These are phyloP conservation scores for Indicator indicator DNA, from an alignment of 2,113 vertebrate species.

Conservation along the genomic window DNA sequence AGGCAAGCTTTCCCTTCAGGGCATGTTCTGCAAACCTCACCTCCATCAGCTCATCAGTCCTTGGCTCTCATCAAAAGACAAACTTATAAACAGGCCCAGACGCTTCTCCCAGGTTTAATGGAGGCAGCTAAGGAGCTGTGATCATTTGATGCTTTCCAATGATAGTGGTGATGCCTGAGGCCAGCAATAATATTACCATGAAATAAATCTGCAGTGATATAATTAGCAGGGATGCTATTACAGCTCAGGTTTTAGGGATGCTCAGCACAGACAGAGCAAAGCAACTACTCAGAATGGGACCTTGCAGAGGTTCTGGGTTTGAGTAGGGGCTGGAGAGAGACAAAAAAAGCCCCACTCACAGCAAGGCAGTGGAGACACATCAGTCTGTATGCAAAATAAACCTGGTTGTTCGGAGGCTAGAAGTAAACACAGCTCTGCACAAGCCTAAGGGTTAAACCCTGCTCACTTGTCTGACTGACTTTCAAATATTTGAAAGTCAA, in stretches of 20 bases:
- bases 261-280: slow-evolving; percentile 11
- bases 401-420: neutral
- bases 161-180: slow-evolving; percentile 63
- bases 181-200: slow-evolving; percentile 64
- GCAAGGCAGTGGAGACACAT: neutral
- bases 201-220: slow-evolving; percentile 74
- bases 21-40: neutral
- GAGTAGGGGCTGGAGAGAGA: neutral
- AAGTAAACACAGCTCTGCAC: neutral
- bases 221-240: slow-evolving; percentile 68
- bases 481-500: neutral
- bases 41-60: slow-evolving; percentile 49
- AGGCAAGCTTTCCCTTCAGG: slow-evolving; percentile 39
- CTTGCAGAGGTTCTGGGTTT: neutral
- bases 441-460: neutral
- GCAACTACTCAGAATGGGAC: neutral
- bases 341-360: neutral
- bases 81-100: slow-evolving; percentile 57
- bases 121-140: slow-evolving; percentile 53
- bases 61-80: slow-evolving; percentile 41
- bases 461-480: neutral
- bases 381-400: neutral
- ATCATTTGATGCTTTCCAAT: slow-evolving; percentile 50
- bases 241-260: slow-evolving; percentile 43
- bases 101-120: slow-evolving; percentile 58